Percentiles rank a stretch among this genome's conserved stretches.
Conservation (phyloP, 2,888 invertebrate species). For the Pammene aurita region DNA sequence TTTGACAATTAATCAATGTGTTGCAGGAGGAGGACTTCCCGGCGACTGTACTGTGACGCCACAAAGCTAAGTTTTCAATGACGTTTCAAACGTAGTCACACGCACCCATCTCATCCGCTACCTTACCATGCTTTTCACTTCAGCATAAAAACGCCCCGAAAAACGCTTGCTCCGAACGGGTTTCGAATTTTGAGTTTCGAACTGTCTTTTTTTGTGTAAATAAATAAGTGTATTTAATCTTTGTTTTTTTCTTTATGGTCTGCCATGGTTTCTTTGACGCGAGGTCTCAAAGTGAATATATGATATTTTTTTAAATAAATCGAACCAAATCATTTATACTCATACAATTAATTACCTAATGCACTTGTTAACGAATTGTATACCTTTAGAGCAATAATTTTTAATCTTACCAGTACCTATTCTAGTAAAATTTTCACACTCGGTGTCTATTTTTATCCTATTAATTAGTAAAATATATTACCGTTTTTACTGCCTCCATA, state of each 20-base stretch:
- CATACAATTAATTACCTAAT: constrained; percentile 54
- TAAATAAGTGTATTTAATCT: constrained; percentile 56
- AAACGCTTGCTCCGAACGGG: constrained; percentile 58
- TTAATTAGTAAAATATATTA: constrained; percentile 64
- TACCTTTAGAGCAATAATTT: constrained; percentile 76
- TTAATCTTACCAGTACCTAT: constrained; percentile 57
- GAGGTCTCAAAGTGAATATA: constrained; percentile 47
- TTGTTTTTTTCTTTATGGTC: constrained; percentile 48
- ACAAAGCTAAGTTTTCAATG: constrained; percentile 74
- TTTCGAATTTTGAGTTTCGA: constrained; percentile 42
- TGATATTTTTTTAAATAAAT: constrained; percentile 54
- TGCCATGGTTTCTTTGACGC: constrained; percentile 48
- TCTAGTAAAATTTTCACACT: constrained; percentile 63
- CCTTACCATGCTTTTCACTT: constrained; percentile 76
- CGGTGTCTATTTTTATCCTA: constrained; percentile 73
- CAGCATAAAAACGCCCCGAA: constrained; percentile 57
- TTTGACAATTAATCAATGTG: constrained; percentile 32
- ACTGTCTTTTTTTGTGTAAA: constrained; percentile 58
- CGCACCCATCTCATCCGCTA: constrained; percentile 75
- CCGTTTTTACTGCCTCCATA: constrained; percentile 63
- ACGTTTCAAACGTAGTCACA: constrained; percentile 74
- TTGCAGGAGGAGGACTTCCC: constrained; percentile 80
- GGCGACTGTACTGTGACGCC: constrained; percentile 75
- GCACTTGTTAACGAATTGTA: constrained; percentile 70
- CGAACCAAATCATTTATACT: constrained; percentile 67